A percentile compares a stretch with the other conserved stretches of the same genome.
Evolutionary conservation across 2,113 vertebrate genomes (phyloP).

Genomic region (Prionailurus viverrinus): DNA sequence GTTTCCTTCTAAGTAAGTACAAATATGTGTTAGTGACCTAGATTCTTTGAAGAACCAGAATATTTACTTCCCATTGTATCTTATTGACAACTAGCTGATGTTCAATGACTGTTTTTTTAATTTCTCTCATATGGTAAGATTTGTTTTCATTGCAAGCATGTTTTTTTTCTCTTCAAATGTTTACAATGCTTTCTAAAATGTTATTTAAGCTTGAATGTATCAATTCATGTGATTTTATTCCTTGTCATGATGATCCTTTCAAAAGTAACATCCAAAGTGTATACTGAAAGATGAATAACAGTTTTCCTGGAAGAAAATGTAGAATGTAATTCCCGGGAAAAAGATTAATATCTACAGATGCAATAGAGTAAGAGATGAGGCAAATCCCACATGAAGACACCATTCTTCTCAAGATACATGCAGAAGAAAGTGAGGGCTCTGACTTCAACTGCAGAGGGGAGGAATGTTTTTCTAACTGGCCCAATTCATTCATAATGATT

Average conservation of each 20-base stretch:
- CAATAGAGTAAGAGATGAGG: not conserved
- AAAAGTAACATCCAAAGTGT: not conserved
- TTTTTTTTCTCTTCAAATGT: not conserved
- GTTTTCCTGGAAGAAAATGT: not conserved
- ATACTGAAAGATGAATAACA: not conserved
- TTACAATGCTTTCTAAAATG: not conserved
- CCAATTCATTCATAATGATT: not conserved
- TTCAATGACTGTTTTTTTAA: not conserved
- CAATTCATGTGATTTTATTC: not conserved
- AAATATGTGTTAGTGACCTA: not conserved
- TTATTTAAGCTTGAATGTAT: not conserved
- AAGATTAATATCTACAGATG: not conserved
- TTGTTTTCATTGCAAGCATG: not conserved
- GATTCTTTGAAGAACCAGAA: not conserved
- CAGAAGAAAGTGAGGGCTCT: not conserved
- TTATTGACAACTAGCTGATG: not conserved
- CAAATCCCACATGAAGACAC: not conserved
- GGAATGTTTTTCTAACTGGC: not conserved
- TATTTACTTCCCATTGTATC: constrained; percentile 3
- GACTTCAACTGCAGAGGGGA: not conserved
- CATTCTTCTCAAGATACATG: not conserved
- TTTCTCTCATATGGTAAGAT: not conserved
- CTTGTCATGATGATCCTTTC: not conserved
- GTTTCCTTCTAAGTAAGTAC: not conserved
- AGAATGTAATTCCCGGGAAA: not conserved